A percentile compares a stretch with the other conserved stretches of the same genome.
phyloP scores from a whole-genome alignment of 2,113 vertebrate genomes.

The Megatriorchis doriae region DNA sequence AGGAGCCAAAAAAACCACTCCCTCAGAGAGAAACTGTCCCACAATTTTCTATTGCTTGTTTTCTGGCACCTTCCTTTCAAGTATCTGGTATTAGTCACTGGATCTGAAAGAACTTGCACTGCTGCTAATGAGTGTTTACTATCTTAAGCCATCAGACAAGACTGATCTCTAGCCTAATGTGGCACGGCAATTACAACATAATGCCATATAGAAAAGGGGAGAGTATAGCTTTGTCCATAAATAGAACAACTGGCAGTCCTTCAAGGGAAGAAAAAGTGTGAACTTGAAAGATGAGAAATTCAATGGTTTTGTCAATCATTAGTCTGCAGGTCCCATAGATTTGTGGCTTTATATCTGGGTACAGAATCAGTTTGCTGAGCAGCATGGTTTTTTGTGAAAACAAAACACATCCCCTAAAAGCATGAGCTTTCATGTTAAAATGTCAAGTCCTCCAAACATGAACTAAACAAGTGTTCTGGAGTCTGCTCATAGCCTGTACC shows the following conservation, averaged over 20 bases:
- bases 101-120: not conserved
- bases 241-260: rapidly evolving
- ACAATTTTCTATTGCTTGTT: not conserved
- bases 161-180: not conserved
- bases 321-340: not conserved
- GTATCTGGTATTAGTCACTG: not conserved
- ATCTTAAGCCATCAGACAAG: not conserved
- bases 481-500: not conserved
- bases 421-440: not conserved
- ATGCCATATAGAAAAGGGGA: not conserved
- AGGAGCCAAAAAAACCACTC: not conserved
- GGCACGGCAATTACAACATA: not conserved
- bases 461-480: not conserved
- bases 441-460: not conserved
- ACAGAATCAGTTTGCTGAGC: not conserved
- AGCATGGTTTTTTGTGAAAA: not conserved
- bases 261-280: not conserved
- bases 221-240: not conserved
- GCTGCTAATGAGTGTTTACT: not conserved
- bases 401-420: not conserved
- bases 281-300: not conserved
- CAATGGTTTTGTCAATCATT: not conserved
- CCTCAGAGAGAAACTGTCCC: not conserved
- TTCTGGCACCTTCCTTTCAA: not conserved
- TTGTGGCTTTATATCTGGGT: not conserved